Conservation (phyloP, 2,113 vertebrate species). For the Oncorhynchus clarkii region DNA sequence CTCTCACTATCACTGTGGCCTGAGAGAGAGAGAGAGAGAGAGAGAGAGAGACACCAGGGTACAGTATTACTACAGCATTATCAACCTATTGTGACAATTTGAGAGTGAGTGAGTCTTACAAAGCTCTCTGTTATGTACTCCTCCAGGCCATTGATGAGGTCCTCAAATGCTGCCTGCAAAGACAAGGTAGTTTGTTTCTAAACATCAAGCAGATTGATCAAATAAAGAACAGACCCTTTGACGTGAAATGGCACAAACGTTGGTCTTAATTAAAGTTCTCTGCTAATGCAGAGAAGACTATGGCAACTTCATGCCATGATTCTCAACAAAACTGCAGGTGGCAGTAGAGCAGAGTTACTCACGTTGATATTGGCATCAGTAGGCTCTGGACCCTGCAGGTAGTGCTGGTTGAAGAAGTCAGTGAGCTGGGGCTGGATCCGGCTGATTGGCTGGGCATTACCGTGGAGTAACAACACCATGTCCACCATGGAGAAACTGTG, state of each 20-base stretch:
- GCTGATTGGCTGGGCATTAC: conserved; percentile 82
- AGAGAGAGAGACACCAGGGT: neutral
- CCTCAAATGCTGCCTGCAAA: conserved; percentile 66
- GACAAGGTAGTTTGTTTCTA: neutral
- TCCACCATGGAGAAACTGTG: conserved; percentile 87
- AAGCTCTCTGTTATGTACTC: conserved; percentile 79
- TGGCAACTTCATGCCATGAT: too few species aligned
- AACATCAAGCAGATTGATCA: too few species aligned
- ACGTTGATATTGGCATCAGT: conserved; percentile 79
- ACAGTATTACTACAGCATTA: neutral
- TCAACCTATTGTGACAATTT: neutral
- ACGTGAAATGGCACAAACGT: neutral
- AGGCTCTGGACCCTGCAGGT: conserved; percentile 77
- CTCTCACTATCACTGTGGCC: conserved; percentile 76
- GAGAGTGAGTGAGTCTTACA: conserved; percentile 59
- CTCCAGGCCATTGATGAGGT: conserved; percentile 72
- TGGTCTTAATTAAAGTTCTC: too few species aligned
- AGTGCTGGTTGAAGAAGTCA: conserved; percentile 81
- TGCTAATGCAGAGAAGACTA: too few species aligned
- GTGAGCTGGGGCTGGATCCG: conserved; percentile 80
- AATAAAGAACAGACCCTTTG: neutral
- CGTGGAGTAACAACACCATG: conserved; percentile 84
- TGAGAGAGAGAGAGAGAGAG: conserved; percentile 38
- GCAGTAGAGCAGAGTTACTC: conserved; percentile 15
- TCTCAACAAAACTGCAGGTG: neutral